Conservation (phyloP, 2,888 invertebrate species). For the Hypolimnas misippus region DNA sequence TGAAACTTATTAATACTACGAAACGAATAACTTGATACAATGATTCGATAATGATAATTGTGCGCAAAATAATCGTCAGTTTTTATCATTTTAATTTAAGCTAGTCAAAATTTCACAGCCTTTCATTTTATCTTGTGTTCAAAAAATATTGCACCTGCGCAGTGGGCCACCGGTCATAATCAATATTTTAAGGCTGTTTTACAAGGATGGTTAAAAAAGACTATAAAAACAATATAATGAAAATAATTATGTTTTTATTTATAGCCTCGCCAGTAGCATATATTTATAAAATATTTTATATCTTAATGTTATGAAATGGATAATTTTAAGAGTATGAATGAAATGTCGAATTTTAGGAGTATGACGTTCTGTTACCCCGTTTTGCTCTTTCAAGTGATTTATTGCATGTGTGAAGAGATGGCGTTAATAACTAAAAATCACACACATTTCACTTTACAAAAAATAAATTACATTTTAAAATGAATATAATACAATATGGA, state of each 20-base stretch:
- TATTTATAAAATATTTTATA: background rate
- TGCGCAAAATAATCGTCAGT: slow-evolving; percentile 1
- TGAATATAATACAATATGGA: too few relatives aligned
- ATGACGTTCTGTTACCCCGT: too few relatives aligned
- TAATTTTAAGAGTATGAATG: too few relatives aligned
- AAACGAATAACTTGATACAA: slow-evolving; percentile 6
- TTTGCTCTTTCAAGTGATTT: too few relatives aligned
- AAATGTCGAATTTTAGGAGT: too few relatives aligned
- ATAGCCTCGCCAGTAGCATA: background rate
- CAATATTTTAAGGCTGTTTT: slow-evolving; percentile 29
- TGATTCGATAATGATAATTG: slow-evolving; percentile 1
- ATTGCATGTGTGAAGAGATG: too few relatives aligned
- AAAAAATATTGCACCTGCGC: slow-evolving; percentile 32
- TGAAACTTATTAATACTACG: slow-evolving; percentile 18
- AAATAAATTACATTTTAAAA: too few relatives aligned
- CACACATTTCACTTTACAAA: too few relatives aligned
- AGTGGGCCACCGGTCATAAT: slow-evolving; percentile 22
- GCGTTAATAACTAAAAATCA: too few relatives aligned
- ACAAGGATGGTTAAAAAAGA: background rate
- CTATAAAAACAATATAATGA: background rate
- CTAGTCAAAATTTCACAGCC: slow-evolving; percentile 10
- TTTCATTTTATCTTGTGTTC: slow-evolving; percentile 21
- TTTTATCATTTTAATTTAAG: slow-evolving; percentile 11
- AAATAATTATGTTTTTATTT: background rate
- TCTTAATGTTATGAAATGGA: too few relatives aligned